Conservation (phyloP, 2,113 vertebrate genomes). For the Amblyornis subalaris region DNA sequence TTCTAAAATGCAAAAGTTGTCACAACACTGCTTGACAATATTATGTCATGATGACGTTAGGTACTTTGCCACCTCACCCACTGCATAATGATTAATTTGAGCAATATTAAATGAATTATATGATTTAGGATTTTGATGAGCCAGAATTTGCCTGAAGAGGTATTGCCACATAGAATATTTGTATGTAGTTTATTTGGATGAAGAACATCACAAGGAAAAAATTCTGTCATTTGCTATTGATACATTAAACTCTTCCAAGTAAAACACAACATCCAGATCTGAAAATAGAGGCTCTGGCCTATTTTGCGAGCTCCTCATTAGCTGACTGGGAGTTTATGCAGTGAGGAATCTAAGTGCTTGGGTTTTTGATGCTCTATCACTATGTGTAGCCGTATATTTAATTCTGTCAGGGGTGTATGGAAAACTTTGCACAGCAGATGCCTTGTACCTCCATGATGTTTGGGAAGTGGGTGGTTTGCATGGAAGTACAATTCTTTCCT, state of each 20-base stretch:
- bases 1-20: conserved; percentile 37
- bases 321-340: not conserved
- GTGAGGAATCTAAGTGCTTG: not conserved
- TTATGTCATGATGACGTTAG: conserved; percentile 52
- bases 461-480: conserved; percentile 38
- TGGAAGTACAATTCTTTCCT: conserved; percentile 27
- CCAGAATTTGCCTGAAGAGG: conserved; percentile 6
- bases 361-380: not conserved
- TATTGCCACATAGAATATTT: conserved; percentile 4
- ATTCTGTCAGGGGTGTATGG: conserved; percentile 17
- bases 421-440: conserved; percentile 38
- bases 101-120: conserved; percentile 27
- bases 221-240: conserved; percentile 15
- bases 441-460: conserved; percentile 31
- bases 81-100: conserved; percentile 28
- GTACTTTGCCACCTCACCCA: conserved; percentile 52
- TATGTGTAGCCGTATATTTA: conserved; percentile 26
- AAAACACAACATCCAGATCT: conserved; percentile 27
- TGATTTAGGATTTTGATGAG: conserved; percentile 18
- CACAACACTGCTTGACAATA: conserved; percentile 42
- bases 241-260: conserved; percentile 34
- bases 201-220: conserved; percentile 28
- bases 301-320: conserved; percentile 27
- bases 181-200: not conserved
- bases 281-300: conserved; percentile 33